A percentile compares a stretch with the other conserved stretches of the same genome.
Evolutionary conservation across 2,888 invertebrate species (phyloP).

Genomic region (Ecdyonurus torrentis): DNA sequence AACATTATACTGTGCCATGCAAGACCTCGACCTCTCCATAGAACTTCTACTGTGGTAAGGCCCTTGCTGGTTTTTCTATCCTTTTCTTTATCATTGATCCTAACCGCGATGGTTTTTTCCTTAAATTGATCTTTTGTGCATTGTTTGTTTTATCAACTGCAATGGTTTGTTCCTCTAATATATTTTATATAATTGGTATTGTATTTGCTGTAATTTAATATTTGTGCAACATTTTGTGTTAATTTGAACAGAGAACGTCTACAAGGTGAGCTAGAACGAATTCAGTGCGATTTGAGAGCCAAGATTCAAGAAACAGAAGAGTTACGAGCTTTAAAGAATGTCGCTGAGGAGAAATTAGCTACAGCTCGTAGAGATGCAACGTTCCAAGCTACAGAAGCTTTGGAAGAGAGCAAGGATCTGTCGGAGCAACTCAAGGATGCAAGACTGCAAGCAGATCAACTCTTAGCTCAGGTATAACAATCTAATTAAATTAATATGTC

Average conservation of each 20-base stretch:
- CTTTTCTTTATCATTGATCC: no score
- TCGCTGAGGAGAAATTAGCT: background rate
- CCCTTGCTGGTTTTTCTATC: no score
- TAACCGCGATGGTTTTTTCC: no score
- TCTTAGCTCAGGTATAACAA: background rate
- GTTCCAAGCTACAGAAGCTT: background rate
- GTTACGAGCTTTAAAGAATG: background rate
- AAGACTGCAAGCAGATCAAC: background rate
- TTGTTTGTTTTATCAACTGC: no score
- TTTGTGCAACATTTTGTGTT: background rate
- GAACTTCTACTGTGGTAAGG: no score
- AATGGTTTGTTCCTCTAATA: no score
- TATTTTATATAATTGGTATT: constrained; percentile 13
- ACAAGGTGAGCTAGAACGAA: background rate
- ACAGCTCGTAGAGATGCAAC: background rate
- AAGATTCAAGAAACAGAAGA: background rate
- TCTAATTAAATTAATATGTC: no score
- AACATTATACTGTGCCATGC: no score
- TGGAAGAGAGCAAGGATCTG: background rate
- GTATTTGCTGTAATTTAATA: background rate
- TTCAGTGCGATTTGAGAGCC: background rate
- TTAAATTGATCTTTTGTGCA: no score
- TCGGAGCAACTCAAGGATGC: background rate
- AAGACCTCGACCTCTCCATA: no score
- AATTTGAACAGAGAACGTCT: background rate